These are phyloP conservation scores for Arctocebus calabarensis DNA, from an alignment of 2,797 vertebrate species.

Conservation along the genomic window DNA sequence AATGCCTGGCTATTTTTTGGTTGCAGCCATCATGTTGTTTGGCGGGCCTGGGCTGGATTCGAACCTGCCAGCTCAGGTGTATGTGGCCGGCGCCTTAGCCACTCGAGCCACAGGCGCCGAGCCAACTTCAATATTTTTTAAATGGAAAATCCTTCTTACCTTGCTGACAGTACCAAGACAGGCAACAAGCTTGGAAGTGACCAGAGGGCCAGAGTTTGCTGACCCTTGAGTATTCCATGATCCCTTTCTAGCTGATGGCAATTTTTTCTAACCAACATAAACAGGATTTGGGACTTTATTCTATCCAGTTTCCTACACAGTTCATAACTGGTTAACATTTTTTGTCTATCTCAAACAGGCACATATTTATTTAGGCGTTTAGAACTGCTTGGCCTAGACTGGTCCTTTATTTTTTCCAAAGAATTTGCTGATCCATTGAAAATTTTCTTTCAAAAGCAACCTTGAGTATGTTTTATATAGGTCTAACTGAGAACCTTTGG, in stretches of 20 bases:
- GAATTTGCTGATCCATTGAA: neutral
- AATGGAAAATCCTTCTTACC: neutral
- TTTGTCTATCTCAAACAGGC: slow-evolving; percentile 22
- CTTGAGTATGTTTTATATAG: neutral
- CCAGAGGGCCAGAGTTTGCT: accelerated
- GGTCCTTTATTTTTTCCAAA: slow-evolving; percentile 51
- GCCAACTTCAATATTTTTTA: no score
- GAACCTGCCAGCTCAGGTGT: no score
- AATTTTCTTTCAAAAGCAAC: slow-evolving; percentile 52
- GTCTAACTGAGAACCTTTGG: neutral
- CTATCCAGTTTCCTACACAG: neutral
- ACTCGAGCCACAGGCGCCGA: no score
- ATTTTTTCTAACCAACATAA: neutral
- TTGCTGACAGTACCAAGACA: neutral
- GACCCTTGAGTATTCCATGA: neutral
- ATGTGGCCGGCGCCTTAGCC: no score
- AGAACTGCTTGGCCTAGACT: neutral
- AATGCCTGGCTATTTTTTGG: no score
- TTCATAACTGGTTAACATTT: neutral
- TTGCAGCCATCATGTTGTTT: no score
- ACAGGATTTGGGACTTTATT: neutral
- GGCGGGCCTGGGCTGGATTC: no score
- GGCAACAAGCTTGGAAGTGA: neutral
- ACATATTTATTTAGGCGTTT: slow-evolving; percentile 1
- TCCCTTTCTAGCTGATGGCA: neutral